Percentiles rank a stretch among this genome's conserved stretches.
phyloP scores from a whole-genome alignment of 2,113 vertebrate genomes.

The Pedetes capensis region DNA sequence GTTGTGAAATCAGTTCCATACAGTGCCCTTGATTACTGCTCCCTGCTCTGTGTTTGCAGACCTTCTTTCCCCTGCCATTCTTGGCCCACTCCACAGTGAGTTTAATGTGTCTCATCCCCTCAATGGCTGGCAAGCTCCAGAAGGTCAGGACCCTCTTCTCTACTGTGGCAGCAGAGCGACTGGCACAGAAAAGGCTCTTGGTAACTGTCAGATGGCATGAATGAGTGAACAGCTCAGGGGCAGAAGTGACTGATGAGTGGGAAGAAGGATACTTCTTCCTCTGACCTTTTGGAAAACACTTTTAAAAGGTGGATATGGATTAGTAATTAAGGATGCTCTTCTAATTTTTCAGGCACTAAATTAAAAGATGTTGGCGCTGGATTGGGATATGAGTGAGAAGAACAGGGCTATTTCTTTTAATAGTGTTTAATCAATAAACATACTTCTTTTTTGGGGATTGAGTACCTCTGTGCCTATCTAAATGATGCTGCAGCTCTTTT shows the following conservation, averaged over 20 bases:
- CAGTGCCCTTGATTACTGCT: neutral
- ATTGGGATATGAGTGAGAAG: neutral
- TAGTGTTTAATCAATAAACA: neutral
- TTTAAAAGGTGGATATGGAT: neutral
- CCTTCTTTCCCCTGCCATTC: neutral
- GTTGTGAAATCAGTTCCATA: neutral
- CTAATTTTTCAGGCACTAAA: neutral
- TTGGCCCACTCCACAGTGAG: neutral
- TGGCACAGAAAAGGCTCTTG: neutral
- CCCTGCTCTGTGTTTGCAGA: neutral
- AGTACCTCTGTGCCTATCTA: neutral
- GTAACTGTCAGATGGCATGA: neutral
- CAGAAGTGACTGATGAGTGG: neutral
- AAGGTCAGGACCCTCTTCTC: neutral
- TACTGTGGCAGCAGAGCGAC: neutral
- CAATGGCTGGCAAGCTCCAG: too few species aligned
- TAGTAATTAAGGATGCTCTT: neutral
- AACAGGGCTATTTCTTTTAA: neutral
- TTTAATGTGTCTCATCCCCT: neutral
- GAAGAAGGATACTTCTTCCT: neutral
- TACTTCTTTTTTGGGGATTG: neutral
- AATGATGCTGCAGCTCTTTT: neutral
- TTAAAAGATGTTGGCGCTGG: neutral
- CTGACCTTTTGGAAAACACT: neutral
- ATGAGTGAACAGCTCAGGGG: neutral